Evolutionary conservation across 1,140 invertebrate species (phyloP).

Genomic region (Aphaenogaster rudis): DNA sequence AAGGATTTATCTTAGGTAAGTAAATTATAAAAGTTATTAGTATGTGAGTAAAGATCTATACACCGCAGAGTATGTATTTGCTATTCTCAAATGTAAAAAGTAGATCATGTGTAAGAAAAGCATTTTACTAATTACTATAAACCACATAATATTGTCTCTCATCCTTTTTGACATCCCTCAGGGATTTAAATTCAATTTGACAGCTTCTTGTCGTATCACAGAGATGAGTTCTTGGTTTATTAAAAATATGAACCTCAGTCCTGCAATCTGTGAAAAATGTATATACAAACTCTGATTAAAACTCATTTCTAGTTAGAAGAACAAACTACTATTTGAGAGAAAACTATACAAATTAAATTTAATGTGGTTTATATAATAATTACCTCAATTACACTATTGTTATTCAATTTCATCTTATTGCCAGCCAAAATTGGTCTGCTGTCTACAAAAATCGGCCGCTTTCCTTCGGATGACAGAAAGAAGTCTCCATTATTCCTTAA

Average conservation of each 20-base stretch:
- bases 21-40: conserved; percentile 1
- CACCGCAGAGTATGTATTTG: neutral
- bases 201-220: conserved; percentile 93
- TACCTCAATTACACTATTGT: conserved; percentile 98
- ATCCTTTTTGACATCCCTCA: conserved; percentile 62
- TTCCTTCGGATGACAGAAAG: conserved; percentile 97
- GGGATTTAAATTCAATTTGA: conserved; percentile 89
- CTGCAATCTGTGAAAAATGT: conserved; percentile 91
- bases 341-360: conserved; percentile 21
- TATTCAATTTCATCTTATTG: conserved; percentile 95
- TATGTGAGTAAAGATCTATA: neutral
- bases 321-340: neutral
- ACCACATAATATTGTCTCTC: conserved; percentile 29
- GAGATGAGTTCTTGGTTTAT: conserved; percentile 97
- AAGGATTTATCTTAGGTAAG: neutral
- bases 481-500: conserved; percentile 97
- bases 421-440: conserved; percentile 95
- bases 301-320: neutral
- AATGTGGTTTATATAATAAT: conserved; percentile 9
- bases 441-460: conserved; percentile 97
- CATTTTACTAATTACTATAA: conserved; percentile 22
- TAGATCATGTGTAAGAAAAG: conserved; percentile 7
- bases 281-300: conserved; percentile 28
- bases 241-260: conserved; percentile 96
- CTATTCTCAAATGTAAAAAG: conserved; percentile 31